A percentile compares a stretch with the other conserved stretches of the same genome.
Conservation (phyloP, 2,113 vertebrate genomes). For the Felis chaus region DNA sequence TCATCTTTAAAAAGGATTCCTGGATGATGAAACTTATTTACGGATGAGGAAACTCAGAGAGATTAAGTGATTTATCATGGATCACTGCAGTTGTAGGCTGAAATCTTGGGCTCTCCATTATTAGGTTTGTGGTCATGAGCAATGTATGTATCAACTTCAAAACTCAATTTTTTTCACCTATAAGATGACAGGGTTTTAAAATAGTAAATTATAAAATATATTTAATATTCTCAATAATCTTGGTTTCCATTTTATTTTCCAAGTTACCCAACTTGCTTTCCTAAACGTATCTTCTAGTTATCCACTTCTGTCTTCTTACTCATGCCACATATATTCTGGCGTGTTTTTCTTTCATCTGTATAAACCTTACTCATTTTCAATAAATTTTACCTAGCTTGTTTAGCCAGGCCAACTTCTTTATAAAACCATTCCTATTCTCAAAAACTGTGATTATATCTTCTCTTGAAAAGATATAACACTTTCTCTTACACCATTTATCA, state of each 20-base stretch:
- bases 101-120: neutral
- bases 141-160: neutral
- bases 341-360: neutral
- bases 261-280: neutral
- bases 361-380: neutral
- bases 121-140: neutral
- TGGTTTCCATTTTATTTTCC: neutral
- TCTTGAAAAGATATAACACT: neutral
- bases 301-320: neutral
- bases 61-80: neutral
- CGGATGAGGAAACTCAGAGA: neutral
- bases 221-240: neutral
- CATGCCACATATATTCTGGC: neutral
- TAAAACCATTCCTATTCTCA: neutral
- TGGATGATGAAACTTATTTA: neutral
- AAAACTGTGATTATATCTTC: neutral
- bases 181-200: neutral
- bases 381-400: neutral
- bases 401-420: neutral
- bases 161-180: neutral
- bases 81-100: neutral
- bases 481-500: neutral
- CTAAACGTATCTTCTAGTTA: neutral
- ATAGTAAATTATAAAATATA: neutral
- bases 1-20: neutral